Evolutionary conservation across 2,113 vertebrate species (phyloP), one percentile per base, ranked within the genome.

Genomic region (Ochotona princeps): DNA sequence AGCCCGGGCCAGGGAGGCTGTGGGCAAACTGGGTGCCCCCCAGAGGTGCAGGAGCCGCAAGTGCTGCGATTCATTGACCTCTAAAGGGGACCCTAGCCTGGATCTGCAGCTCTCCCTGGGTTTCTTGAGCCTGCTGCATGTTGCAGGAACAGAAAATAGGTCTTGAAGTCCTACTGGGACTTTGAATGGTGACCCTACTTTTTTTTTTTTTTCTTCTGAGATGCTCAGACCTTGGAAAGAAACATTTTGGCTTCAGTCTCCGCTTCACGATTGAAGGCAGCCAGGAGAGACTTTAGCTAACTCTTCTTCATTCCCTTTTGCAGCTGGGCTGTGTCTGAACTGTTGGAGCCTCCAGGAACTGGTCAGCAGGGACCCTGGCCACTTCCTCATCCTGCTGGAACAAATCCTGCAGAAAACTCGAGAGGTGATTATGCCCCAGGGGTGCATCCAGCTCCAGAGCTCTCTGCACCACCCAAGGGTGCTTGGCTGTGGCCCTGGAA

Each of bases 301-400:
- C 87, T 23, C 63, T 20, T 92, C 47, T 96, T 44, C 80, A 96
- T n/a, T 96, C 65, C 65, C 51, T 44, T 85, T 96, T 83, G 11
- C 97, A 97, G 99, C 98, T 0, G 99, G 99, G 70, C 98, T 99
- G 97, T 99, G 99, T 74, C 98, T 99, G 97, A 99, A 99, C 96
- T 99, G 99, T 95, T 99, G 99, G 99, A 99, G 99, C 95, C 97
- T 99, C 74, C 99, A 99, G 97, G 99, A 99, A 97, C 97, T 99
- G 93, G 99, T 99, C 89, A 99, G 98, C 96, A 98, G 99, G 83
- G 99, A 99, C 51, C 99, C 99, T 0, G 96, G 98, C 4, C 99
- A 99, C 98, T 99, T 99, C 97, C 97, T 99, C 94, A 99, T 99
- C 97, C 99, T 99, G 8, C 96, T 99, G 91, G 99, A 99, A 86